Evolutionary conservation across 1,140 invertebrate species (phyloP), one percentile per base, ranked within the genome.

Genomic region (Drosophila quadrilineata): DNA sequence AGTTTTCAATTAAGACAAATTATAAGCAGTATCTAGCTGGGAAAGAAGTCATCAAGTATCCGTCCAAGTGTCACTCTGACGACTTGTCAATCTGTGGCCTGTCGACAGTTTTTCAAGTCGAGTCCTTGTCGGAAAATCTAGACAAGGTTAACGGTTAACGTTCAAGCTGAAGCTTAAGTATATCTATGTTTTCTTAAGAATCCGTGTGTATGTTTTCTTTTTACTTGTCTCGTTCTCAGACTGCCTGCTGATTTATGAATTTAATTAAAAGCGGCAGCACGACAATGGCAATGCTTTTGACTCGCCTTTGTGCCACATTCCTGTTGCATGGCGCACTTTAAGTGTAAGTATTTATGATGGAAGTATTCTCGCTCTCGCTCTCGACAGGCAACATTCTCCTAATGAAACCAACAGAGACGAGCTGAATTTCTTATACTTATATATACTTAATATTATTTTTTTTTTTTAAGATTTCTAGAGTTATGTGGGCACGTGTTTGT

Each of bases 1-100:
- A 54, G 65, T 66, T 77, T 82, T 84, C 73, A 82, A 82, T 82
- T 82, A 82, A 84, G 77, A 77, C 77, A 84, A 82, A 82, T 82
- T 82, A 82, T 84, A 65, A 82, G 77, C 59, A 71, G 64, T 56
- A 66, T 62, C 72, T 77, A 60, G 79, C 69, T n/a, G n/a, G n/a
- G n/a, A n/a, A n/a, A n/a, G n/a, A n/a, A n/a, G n/a, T n/a, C n/a
- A n/a, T n/a, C n/a, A n/a, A n/a, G n/a, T n/a, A 84, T 67, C 57
- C 60, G 68, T 33, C 64, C 43, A 49, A 29, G 33, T 19, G 22
- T 10, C 36, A 4, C 3, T 14, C 49, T 16, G 22, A 14, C 35
- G 6, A 36, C 8, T n/a, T 50, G 48, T n/a, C 10, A 45, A 45
- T 21, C 28, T 33, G 17, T 10, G 19, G 10, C 24, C 33, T 41